These are phyloP conservation scores for Neotoxoptera formosana DNA, from an alignment of 1,140 invertebrate species.

Conservation along the genomic window DNA sequence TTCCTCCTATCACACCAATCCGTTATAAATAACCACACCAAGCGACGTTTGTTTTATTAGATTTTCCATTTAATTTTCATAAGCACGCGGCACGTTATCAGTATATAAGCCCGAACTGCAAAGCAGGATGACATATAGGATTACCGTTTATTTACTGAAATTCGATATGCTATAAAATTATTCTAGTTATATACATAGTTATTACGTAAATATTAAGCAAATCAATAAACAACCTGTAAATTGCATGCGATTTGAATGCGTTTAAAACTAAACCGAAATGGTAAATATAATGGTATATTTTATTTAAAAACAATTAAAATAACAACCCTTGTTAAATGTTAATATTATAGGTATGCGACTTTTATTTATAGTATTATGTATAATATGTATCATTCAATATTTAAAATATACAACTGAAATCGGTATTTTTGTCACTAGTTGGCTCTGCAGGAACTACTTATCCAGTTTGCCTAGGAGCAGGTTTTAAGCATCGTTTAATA, in stretches of 20 bases:
- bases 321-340: too few species aligned
- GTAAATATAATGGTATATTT: not conserved
- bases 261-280: not conserved
- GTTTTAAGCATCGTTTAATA: not conserved
- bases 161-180: not conserved
- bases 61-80: conserved; percentile 44
- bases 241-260: not conserved
- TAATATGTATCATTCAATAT: not conserved
- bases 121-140: not conserved
- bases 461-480: not conserved
- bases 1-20: not conserved
- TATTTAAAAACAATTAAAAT: not conserved
- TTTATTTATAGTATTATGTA: not conserved
- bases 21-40: conserved; percentile 56
- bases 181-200: not conserved
- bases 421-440: not conserved
- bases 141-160: not conserved
- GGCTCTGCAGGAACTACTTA: not conserved
- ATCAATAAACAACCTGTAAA: not conserved
- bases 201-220: not conserved
- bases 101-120: not conserved
- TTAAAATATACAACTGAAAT: not conserved
- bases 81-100: not conserved
- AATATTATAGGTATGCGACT: too few species aligned
- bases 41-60: conserved; percentile 52